phyloP scores from a whole-genome alignment of 2,888 invertebrate genomes.

The Trachelus troglodyta region DNA sequence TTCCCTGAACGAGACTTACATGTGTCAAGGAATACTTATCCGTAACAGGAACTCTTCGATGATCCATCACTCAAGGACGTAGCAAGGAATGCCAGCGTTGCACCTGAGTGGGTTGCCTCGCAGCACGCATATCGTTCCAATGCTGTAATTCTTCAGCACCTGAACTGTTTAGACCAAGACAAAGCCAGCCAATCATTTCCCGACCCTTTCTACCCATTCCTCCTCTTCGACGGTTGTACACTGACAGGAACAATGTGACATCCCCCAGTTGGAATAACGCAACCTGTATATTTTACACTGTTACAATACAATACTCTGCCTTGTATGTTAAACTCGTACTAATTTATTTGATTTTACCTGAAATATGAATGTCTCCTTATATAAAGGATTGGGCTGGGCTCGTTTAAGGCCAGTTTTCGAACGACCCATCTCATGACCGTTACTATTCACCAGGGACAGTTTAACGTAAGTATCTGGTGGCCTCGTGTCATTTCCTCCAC shows the following conservation, averaged over 20 bases:
- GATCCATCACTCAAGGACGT: constrained; percentile 63
- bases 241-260: constrained; percentile 93
- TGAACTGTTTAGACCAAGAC: constrained; percentile 90
- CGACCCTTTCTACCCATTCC: constrained; percentile 92
- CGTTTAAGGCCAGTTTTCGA: constrained; percentile 93
- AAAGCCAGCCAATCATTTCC: constrained; percentile 98
- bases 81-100: constrained; percentile 94
- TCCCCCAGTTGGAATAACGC: constrained; percentile 95
- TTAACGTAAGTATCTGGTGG: constrained; percentile 96
- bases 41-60: constrained; percentile 10
- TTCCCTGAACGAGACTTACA: not conserved
- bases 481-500: constrained; percentile 65
- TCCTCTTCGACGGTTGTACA: constrained; percentile 91
- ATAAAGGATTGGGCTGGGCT: constrained; percentile 94
- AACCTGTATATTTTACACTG: constrained; percentile 71
- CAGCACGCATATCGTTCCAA: constrained; percentile 93
- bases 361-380: constrained; percentile 96
- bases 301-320: not conserved
- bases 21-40: constrained; percentile 1
- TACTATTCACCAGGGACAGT: constrained; percentile 89
- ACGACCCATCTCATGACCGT: constrained; percentile 92
- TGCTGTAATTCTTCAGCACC: constrained; percentile 92
- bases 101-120: constrained; percentile 86
- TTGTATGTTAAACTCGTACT: not conserved
- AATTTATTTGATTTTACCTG: constrained; percentile 72